These are phyloP conservation scores for Linurgus olivaceus DNA, from an alignment of 2,797 vertebrate genomes.

Conservation along the genomic window DNA sequence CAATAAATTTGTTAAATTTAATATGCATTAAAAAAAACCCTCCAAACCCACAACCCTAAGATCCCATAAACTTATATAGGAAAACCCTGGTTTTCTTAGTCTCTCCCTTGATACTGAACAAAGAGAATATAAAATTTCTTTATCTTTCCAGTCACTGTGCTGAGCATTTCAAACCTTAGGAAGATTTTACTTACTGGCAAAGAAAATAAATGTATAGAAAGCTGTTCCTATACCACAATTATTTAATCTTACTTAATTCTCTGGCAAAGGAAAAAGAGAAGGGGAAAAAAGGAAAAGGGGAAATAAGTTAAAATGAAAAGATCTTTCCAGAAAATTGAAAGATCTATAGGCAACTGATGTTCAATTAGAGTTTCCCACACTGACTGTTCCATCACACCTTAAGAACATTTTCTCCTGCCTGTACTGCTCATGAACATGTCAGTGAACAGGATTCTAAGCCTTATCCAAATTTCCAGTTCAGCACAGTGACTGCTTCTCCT, in stretches of 20 bases:
- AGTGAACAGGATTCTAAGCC: not conserved
- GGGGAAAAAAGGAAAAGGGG: not conserved
- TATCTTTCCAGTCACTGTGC: not conserved
- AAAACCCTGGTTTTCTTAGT: not conserved
- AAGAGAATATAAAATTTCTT: not conserved
- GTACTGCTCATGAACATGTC: not conserved
- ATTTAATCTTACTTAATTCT: not conserved
- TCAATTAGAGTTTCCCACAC: not conserved
- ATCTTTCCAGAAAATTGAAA: not conserved
- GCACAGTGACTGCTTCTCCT: not conserved
- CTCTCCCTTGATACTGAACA: not conserved
- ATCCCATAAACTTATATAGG: not conserved
- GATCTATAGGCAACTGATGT: not conserved
- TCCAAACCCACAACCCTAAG: not conserved
- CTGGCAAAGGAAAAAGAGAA: not conserved
- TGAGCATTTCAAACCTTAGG: not conserved
- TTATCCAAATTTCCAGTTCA: not conserved
- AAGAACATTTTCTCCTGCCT: not conserved
- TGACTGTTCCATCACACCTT: not conserved
- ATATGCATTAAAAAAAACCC: fast-evolving
- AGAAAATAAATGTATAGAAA: not conserved
- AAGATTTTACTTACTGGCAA: not conserved
- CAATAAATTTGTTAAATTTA: not conserved
- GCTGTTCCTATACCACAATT: not conserved
- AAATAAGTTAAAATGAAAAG: not conserved